Percentiles rank a stretch among this genome's conserved stretches.
Evolutionary conservation across 2,888 invertebrate genomes (phyloP).

Genomic region (Sinotaia quadrata): DNA sequence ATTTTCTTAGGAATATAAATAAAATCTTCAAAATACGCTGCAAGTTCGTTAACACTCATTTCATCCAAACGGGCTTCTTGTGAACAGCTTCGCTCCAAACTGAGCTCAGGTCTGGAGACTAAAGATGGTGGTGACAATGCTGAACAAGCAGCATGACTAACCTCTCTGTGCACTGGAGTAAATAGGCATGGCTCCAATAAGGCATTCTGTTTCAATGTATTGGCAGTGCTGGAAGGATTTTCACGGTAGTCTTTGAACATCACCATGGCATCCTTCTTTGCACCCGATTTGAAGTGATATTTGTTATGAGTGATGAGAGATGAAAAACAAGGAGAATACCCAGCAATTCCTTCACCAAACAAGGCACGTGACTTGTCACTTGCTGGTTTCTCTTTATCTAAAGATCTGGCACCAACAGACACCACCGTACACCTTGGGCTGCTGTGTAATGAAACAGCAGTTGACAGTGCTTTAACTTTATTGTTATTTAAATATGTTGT

Average conservation of each 20-base stretch:
- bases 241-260: conserved; percentile 1
- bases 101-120: not conserved
- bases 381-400: not conserved
- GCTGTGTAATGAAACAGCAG: too few relatives aligned
- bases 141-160: not conserved
- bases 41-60: conserved; percentile 89
- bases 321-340: not conserved
- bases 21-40: conserved; percentile 94
- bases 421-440: not conserved
- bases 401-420: not conserved
- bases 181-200: too few relatives aligned
- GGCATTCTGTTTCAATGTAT: too few relatives aligned
- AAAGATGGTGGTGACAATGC: not conserved
- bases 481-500: not conserved
- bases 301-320: not conserved
- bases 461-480: not conserved
- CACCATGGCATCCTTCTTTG: not conserved
- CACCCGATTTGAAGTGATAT: too few relatives aligned
- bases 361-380: not conserved
- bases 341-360: conserved; percentile 1
- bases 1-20: conserved; percentile 98
- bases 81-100: conserved; percentile 77
- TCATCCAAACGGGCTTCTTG: conserved; percentile 81
- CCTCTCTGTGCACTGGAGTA: not conserved
- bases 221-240: not conserved